Evolutionary conservation across 2,113 vertebrate species (phyloP), one percentile per base, ranked within the genome.

Genomic region (Tachycineta bicolor): DNA sequence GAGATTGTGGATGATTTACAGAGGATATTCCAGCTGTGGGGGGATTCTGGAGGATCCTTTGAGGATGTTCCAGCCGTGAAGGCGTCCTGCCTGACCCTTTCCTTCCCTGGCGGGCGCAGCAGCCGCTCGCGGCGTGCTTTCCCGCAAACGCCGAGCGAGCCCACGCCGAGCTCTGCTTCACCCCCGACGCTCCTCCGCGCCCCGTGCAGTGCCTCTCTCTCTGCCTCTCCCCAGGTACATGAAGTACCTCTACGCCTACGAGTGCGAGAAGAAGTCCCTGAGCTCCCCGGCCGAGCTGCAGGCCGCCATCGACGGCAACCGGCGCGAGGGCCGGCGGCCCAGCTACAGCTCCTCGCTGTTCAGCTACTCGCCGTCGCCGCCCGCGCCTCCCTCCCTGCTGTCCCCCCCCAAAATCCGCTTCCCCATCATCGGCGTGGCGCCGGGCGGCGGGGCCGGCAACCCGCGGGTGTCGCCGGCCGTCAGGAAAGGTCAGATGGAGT

Each of bases 161-260:
- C 55, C 44, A 6, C 1, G 6, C 50, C 12, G 26, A 16, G 26
- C 49, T 12, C 16, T 7, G 33, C 67, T 25, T 79, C 43, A 1
- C 59, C 7, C 34, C 22, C 47, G 37, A 37, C 37, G 37, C 37
- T 37, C 37, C 37, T 37, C 37, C 37, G 8, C 37, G 37, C 37
- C 37, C 8, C 3, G 37, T 24, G 9, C 17, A 6, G 9, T 9
- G 3, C 8, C 17, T 15, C 18, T 58, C 8, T 13, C 24, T 43
- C 31, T 60, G 9, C 16, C 25, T 67, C 9, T 44, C 73, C 58
- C 13, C 92, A 98, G 98, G 96, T 98, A 98, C 94, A 99, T 99
- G 99, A 99, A 99, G 97, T 99, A 99, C 92, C 97, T 99, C 11
- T 99, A 99, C 18, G 98, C 99, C 21, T 99, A 99, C 8, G 99